Evolutionary conservation across 2,797 vertebrate genomes (phyloP).

Genomic region (Schizopygopsis pylzovi): DNA sequence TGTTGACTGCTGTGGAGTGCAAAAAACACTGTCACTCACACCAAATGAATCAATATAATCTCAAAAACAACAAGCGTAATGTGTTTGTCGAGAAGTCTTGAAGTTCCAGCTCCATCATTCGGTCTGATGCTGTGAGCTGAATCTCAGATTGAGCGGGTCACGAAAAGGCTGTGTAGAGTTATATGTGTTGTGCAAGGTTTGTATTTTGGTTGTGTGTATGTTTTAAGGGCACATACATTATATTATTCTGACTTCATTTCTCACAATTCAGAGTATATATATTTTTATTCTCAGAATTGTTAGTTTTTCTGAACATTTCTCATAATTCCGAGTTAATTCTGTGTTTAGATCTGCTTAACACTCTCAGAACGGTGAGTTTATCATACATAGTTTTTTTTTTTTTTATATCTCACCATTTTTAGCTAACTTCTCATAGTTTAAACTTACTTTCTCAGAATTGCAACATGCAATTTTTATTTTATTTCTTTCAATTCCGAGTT

Average conservation of each 20-base stretch:
- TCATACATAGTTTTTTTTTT: too few species aligned
- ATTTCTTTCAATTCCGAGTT: too few species aligned
- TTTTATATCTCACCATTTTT: too few species aligned
- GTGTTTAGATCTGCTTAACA: too few species aligned
- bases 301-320: too few species aligned
- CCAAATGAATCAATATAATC: not conserved
- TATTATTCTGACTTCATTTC: not conserved
- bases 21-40: not conserved
- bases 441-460: not conserved
- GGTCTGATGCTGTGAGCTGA: conserved; percentile 11
- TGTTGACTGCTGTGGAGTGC: not conserved
- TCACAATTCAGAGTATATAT: too few species aligned
- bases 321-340: too few species aligned
- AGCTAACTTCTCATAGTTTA: not conserved
- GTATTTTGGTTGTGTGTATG: not conserved
- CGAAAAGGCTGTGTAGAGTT: not conserved
- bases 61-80: not conserved
- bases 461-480: not conserved
- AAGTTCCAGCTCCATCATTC: not conserved
- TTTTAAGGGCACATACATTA: too few species aligned
- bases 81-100: not conserved
- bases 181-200: not conserved
- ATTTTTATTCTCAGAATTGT: too few species aligned
- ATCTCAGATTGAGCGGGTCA: not conserved
- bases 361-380: too few species aligned